phyloP scores from a whole-genome alignment of 2,888 invertebrate genomes.

The Lycocerus yunnanus region DNA sequence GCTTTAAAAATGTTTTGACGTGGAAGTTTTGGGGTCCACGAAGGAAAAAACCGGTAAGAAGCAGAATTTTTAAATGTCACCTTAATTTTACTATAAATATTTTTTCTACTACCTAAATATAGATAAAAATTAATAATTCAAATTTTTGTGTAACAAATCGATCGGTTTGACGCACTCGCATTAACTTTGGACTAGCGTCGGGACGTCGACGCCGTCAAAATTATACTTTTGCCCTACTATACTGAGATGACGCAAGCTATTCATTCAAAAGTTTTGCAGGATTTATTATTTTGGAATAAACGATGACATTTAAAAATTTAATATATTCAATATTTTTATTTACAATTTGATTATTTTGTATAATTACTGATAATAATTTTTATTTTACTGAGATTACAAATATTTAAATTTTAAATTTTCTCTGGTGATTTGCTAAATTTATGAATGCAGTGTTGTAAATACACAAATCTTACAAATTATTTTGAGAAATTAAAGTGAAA shows the following conservation, averaged over 20 bases:
- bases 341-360: not conserved
- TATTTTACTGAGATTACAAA: not conserved
- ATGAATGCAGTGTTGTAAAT: no score
- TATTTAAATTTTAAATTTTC: no score
- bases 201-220: not conserved
- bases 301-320: not conserved
- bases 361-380: not conserved
- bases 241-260: not conserved
- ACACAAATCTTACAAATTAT: no score
- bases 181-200: not conserved
- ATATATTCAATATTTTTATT: not conserved
- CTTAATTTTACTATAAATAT: not conserved
- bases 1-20: not conserved
- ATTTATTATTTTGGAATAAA: not conserved
- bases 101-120: not conserved
- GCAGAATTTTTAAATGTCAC: not conserved
- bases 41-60: not conserved
- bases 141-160: not conserved
- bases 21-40: not conserved
- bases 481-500: no score
- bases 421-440: no score
- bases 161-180: not conserved
- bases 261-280: not conserved
- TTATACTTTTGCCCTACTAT: not conserved
- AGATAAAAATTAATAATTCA: not conserved